A percentile compares a stretch with the other conserved stretches of the same genome.
Conservation (phyloP, 2,797 vertebrate species). For the Triplophysa bombifrons region DNA sequence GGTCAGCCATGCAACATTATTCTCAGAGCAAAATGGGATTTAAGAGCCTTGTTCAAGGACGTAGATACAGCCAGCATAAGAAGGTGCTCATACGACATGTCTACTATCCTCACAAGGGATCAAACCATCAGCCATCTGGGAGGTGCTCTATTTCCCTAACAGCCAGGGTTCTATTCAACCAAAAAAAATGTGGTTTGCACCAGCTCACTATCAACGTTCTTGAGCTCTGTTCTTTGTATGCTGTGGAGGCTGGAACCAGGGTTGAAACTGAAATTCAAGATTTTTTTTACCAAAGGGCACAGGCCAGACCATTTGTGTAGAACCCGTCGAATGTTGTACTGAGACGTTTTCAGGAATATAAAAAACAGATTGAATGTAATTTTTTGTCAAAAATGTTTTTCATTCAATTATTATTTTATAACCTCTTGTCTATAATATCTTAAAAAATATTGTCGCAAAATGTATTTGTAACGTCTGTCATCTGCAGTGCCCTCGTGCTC, state of each 20-base stretch:
- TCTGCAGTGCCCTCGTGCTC: too few species aligned
- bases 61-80: not conserved
- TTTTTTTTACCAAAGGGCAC: constrained; percentile 22
- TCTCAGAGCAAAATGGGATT: constrained; percentile 41
- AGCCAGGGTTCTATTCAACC: constrained; percentile 32
- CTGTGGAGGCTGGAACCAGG: constrained; percentile 9
- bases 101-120: constrained; percentile 19
- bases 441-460: too few species aligned
- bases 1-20: constrained; percentile 33
- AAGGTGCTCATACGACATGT: constrained; percentile 9
- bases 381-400: too few species aligned
- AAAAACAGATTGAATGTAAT: too few species aligned
- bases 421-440: too few species aligned
- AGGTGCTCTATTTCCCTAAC: constrained; percentile 45
- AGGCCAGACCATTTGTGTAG: not conserved
- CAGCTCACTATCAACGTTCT: not conserved
- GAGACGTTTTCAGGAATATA: too few species aligned
- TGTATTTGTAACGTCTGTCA: too few species aligned
- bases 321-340: too few species aligned
- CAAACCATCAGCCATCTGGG: constrained; percentile 28
- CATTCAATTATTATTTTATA: too few species aligned
- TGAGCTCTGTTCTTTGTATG: constrained; percentile 4
- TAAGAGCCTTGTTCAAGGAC: constrained; percentile 35
- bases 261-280: constrained; percentile 9
- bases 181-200: constrained; percentile 18